Percentiles rank a stretch among this genome's conserved stretches.
Evolutionary conservation across 2,113 vertebrate species (phyloP).

Genomic region (Cottus gobio): DNA sequence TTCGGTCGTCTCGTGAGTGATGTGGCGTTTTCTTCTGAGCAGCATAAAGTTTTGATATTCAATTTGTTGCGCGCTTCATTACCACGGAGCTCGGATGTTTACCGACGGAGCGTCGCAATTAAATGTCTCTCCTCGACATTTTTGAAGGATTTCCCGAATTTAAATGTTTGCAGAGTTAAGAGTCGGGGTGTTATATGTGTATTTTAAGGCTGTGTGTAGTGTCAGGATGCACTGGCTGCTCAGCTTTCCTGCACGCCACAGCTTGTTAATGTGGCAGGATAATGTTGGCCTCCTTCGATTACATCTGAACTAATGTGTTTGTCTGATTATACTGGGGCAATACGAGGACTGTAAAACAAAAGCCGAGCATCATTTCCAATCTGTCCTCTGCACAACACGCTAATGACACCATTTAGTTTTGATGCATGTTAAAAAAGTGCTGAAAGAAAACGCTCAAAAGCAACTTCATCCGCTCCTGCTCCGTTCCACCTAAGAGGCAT

Average conservation of each 20-base stretch:
- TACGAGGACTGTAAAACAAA: slow-evolving; percentile 65
- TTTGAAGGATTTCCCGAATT: slow-evolving; percentile 51
- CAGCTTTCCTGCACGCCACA: slow-evolving; percentile 48
- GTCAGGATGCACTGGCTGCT: slow-evolving; percentile 32
- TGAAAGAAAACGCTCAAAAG: slow-evolving; percentile 5
- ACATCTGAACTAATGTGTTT: slow-evolving; percentile 73
- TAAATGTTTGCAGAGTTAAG: slow-evolving; percentile 63
- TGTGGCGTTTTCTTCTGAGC: background rate
- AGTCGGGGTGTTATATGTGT: slow-evolving; percentile 38
- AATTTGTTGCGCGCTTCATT: slow-evolving; percentile 8
- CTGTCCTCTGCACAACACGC: slow-evolving; percentile 55
- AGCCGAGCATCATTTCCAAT: slow-evolving; percentile 69
- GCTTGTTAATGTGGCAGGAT: slow-evolving; percentile 73
- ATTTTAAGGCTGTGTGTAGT: slow-evolving; percentile 45
- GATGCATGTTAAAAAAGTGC: slow-evolving; percentile 22
- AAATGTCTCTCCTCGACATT: slow-evolving; percentile 31
- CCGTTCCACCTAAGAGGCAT: slow-evolving; percentile 6
- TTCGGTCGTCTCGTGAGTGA: slow-evolving; percentile 2
- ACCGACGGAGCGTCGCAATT: slow-evolving; percentile 23
- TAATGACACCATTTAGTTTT: slow-evolving; percentile 49
- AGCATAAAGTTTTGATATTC: slow-evolving; percentile 14
- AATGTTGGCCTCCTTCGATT: slow-evolving; percentile 68
- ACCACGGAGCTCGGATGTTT: slow-evolving; percentile 25
- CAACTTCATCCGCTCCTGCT: background rate
- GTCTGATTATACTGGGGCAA: slow-evolving; percentile 58